Evolutionary conservation across 1,140 invertebrate species (phyloP).

Genomic region (Lasaia peninsularis): DNA sequence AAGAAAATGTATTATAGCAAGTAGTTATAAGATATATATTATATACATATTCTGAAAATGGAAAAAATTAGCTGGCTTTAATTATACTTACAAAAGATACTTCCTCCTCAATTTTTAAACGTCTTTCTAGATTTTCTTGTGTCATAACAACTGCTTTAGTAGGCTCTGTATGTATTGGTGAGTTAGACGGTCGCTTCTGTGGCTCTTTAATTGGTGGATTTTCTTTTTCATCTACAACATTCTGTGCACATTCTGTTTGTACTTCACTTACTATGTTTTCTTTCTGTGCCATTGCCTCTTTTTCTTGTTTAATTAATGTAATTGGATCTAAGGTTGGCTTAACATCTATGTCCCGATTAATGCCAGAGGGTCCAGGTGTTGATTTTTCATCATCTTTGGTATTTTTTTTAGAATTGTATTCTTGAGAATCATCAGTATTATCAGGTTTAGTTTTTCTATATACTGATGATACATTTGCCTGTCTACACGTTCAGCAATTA

Average conservation of each 20-base stretch:
- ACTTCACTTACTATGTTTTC: conserved; percentile 14
- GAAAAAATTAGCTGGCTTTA: background rate
- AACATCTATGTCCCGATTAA: conserved; percentile 14
- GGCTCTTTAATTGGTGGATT: background rate
- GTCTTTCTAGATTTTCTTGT: conserved; percentile 50
- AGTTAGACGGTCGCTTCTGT: conserved; percentile 20
- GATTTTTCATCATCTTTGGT: conserved; percentile 21
- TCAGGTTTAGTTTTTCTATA: conserved; percentile 38
- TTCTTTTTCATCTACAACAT: conserved; percentile 14
- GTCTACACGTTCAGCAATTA: conserved; percentile 37
- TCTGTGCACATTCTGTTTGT: conserved; percentile 18
- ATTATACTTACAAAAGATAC: conserved; percentile 73
- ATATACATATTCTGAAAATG: too few species aligned
- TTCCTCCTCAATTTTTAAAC: conserved; percentile 63
- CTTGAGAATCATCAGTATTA: conserved; percentile 17
- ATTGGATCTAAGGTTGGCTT: conserved; percentile 36
- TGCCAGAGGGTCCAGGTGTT: conserved; percentile 31
- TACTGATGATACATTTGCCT: conserved; percentile 80
- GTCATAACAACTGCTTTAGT: conserved; percentile 20
- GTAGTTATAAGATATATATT: too few species aligned
- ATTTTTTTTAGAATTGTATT: conserved; percentile 18
- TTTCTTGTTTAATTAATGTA: conserved; percentile 37
- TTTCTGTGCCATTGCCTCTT: conserved; percentile 19
- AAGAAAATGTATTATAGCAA: too few species aligned
- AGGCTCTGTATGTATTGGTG: background rate